Evolutionary conservation across 2,888 invertebrate genomes (phyloP), one percentile per base, ranked within the genome.

Genomic region (Tridacna gigas): DNA sequence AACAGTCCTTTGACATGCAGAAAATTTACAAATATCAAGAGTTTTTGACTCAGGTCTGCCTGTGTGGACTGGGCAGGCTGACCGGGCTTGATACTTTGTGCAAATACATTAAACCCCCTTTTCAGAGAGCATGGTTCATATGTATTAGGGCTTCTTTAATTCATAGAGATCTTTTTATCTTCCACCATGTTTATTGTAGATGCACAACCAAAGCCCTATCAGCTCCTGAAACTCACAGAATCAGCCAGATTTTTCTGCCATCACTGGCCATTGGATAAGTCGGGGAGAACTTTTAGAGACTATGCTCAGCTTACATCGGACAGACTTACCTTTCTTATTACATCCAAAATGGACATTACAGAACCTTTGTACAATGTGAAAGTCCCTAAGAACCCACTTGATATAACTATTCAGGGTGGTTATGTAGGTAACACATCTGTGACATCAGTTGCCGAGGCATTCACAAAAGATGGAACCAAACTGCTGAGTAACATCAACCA

Each of bases 401-500:
- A 88, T 61, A 74, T 89, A 11, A 80, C 79, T 48, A 77, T 90
- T 15, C 77, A 86, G 25, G 86, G 90, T 13, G 91, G 91, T n/a
- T 88, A 89, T 60, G 86, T 91, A 28, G 90, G 91, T 20, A 90
- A 83, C 61, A 80, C 90, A 0, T 91, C 91, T 4, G 37, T 89
- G 25, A 90, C 88, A 74, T 87, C 88, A 20, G 67, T 89, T 20
- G 85, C 90, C 20, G 81, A 87, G 5, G 80, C 89, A 20, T 69
- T 80, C 2, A 74, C 85, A 26, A 75, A 69, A 22, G 83, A 84
- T 12, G 87, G 85, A 7, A 65, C 80, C 7, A 76, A 78, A 22
- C 69, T 91, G 20, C 63, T 89, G 20, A 80, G 79, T 47, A 90
- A 91, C 77, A 84, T 88, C 26, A 91, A 90, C 67, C 92, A 92